A percentile compares a stretch with the other conserved stretches of the same genome.
These are phyloP conservation scores for Clarias platycephalus DNA, from an alignment of 2,797 vertebrate species.

Conservation along the genomic window DNA sequence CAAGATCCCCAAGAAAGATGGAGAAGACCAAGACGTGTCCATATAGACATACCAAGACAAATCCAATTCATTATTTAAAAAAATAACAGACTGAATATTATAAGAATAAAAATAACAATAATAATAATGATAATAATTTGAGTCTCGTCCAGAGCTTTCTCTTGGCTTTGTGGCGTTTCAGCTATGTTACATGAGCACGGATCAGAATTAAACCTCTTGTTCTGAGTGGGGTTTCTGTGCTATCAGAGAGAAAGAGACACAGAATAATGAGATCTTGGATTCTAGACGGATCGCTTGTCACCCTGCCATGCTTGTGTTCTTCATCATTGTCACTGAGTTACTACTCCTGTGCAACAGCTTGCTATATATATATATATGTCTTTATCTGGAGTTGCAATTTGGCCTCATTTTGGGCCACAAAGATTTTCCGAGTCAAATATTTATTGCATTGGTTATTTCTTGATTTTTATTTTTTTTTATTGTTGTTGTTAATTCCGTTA, in stretches of 20 bases:
- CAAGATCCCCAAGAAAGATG: background rate
- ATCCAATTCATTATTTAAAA: background rate
- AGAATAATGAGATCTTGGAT: conserved; percentile 75
- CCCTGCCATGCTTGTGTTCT: conserved; percentile 60
- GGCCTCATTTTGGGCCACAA: conserved; percentile 2
- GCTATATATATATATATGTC: background rate
- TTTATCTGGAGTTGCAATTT: conserved; percentile 31
- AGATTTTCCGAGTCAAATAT: background rate
- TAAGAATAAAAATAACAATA: background rate
- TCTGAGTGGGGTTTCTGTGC: background rate
- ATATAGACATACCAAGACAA: background rate
- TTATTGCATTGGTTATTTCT: background rate
- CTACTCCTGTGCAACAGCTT: background rate
- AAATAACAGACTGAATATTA: background rate
- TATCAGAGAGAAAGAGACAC: conserved; percentile 71
- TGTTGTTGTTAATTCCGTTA: background rate
- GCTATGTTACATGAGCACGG: conserved; percentile 11
- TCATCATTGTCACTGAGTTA: conserved; percentile 70
- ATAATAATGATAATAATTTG: background rate
- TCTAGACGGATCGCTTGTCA: conserved; percentile 77
- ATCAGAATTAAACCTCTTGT: conserved; percentile 33
- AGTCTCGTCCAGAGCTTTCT: background rate
- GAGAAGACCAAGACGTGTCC: background rate
- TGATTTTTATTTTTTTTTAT: background rate
- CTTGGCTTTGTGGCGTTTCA: background rate